Conservation (phyloP, 1,140 invertebrate genomes). For the Trissolcus basalis region DNA sequence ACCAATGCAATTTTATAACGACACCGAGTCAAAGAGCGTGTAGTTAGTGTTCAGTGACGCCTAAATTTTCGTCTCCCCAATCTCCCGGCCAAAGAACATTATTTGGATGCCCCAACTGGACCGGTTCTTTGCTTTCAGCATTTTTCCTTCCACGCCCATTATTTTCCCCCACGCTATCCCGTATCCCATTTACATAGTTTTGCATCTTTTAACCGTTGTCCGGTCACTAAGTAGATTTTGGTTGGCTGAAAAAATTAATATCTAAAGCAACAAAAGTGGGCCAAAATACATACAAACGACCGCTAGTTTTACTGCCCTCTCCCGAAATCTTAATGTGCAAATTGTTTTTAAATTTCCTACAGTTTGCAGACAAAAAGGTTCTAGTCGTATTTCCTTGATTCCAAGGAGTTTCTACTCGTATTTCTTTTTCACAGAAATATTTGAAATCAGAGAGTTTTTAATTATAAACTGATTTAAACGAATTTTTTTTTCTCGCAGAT, state of each 20-base stretch:
- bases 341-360: slow-evolving; percentile 37
- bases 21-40: slow-evolving; percentile 27
- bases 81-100: slow-evolving; percentile 2
- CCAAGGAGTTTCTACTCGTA: too few species aligned
- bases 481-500: too few species aligned
- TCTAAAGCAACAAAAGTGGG: slow-evolving; percentile 27
- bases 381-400: background rate
- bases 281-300: slow-evolving; percentile 30
- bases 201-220: slow-evolving; percentile 41
- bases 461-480: too few species aligned
- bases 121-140: background rate
- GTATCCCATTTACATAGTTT: slow-evolving; percentile 54
- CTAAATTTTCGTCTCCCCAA: too few species aligned
- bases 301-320: slow-evolving; percentile 4
- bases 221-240: slow-evolving; percentile 40
- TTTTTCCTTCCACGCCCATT: slow-evolving; percentile 17
- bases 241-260: slow-evolving; percentile 41
- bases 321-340: slow-evolving; percentile 33
- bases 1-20: slow-evolving; percentile 46
- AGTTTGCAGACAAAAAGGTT: background rate
- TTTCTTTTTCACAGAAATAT: too few species aligned
- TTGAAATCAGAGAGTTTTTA: too few species aligned
- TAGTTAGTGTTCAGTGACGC: slow-evolving; percentile 4
- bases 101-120: slow-evolving; percentile 11
- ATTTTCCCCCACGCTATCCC: slow-evolving; percentile 16